Evolutionary conservation across 2,888 invertebrate species (phyloP).

Genomic region (Epinotia demarniana): DNA sequence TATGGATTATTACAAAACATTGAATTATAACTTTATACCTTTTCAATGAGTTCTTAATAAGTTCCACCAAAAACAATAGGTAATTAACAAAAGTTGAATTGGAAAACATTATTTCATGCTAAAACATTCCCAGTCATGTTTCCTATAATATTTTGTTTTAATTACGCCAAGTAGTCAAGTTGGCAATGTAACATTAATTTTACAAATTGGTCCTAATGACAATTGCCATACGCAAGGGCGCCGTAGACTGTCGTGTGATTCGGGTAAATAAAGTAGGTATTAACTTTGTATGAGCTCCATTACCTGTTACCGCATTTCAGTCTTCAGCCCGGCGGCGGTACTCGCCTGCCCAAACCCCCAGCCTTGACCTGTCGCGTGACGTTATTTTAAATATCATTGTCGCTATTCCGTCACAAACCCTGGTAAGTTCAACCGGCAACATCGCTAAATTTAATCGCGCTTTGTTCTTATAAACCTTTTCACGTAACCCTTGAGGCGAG

Average conservation of each 20-base stretch:
- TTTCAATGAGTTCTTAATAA: not conserved
- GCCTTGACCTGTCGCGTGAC: constrained; percentile 78
- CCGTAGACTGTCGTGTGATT: constrained; percentile 48
- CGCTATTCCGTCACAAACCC: constrained; percentile 8
- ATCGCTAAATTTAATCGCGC: constrained; percentile 26
- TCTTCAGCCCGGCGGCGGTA: not conserved
- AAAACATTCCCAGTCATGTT: not conserved
- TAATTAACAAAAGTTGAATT: no score
- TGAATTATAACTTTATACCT: no score
- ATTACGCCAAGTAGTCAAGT: constrained; percentile 50
- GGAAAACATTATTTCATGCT: no score
- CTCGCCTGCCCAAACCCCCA: not conserved
- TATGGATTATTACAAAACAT: no score
- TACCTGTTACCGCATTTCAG: constrained; percentile 9
- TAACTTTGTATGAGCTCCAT: not conserved
- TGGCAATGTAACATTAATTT: constrained; percentile 63
- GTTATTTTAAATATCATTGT: constrained; percentile 62
- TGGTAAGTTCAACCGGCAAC: constrained; percentile 18
- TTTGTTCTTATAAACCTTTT: not conserved
- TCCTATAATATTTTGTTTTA: constrained; percentile 20
- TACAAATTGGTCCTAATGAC: constrained; percentile 74
- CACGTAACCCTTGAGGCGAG: no score
- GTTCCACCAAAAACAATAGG: not conserved
- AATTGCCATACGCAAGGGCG: constrained; percentile 62
- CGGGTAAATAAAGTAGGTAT: not conserved